phyloP scores from a whole-genome alignment of 2,113 vertebrate species.

The Dasyprocta punctata region DNA sequence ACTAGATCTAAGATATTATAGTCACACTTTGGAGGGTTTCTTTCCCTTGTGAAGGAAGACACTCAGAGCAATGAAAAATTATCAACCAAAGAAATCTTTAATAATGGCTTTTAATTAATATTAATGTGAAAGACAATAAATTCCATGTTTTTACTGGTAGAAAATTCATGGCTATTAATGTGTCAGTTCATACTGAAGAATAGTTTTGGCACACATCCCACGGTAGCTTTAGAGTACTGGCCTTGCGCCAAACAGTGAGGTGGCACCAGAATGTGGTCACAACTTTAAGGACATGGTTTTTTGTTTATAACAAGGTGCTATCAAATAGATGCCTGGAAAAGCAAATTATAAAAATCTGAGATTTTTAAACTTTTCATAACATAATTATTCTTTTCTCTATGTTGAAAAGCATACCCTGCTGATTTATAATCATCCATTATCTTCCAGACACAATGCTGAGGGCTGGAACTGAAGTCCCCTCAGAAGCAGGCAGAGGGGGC shows the following conservation, averaged over 20 bases:
- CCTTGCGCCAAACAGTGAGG: background rate
- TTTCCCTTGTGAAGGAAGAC: slow-evolving; percentile 34
- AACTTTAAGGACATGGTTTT: background rate
- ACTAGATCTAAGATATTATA: background rate
- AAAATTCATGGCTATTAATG: background rate
- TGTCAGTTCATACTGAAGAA: background rate
- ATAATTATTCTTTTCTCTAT: background rate
- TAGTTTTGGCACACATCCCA: background rate
- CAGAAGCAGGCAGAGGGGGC: background rate
- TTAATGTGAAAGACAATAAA: slow-evolving; percentile 5
- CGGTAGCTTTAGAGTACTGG: background rate
- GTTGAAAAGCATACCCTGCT: background rate
- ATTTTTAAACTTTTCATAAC: background rate
- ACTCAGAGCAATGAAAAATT: slow-evolving; percentile 1
- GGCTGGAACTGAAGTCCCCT: background rate
- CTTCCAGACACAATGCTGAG: background rate
- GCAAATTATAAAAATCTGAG: slow-evolving; percentile 7
- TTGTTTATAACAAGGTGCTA: background rate
- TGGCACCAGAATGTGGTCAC: background rate
- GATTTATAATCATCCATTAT: background rate
- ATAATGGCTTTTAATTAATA: slow-evolving; percentile 28
- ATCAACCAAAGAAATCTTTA: slow-evolving; percentile 37
- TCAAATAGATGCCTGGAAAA: background rate
- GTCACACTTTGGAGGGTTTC: background rate
- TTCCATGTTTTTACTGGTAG: background rate